These are phyloP conservation scores for Drosophila virilis DNA, from an alignment of 1,140 invertebrate genomes.

Conservation along the genomic window DNA sequence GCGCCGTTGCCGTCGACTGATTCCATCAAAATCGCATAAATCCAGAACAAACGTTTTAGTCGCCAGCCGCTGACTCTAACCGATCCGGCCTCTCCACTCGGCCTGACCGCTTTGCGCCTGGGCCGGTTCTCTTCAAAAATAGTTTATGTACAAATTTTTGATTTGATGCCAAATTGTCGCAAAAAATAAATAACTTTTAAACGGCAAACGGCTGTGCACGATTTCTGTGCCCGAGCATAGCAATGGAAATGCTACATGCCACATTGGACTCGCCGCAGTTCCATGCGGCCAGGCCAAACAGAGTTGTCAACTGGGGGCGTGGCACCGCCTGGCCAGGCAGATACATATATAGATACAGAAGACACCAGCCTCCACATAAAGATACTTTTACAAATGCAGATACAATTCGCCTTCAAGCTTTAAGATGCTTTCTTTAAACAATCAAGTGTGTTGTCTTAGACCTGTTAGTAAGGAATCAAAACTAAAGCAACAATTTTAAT, in stretches of 20 bases:
- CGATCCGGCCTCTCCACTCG: constrained; percentile 11
- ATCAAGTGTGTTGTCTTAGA: background rate
- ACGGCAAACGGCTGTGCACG: constrained; percentile 18
- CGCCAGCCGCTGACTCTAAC: constrained; percentile 56
- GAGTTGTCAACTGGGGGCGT: background rate
- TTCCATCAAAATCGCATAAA: constrained; percentile 81
- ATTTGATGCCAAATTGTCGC: constrained; percentile 80
- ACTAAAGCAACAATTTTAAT: constrained; percentile 3
- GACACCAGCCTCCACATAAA: too few relatives aligned
- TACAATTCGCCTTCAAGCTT: background rate
- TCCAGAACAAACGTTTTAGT: constrained; percentile 79
- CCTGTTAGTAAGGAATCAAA: constrained; percentile 4
- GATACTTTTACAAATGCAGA: background rate
- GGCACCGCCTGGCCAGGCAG: background rate
- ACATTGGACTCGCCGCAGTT: constrained; percentile 1
- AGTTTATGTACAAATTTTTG: constrained; percentile 80
- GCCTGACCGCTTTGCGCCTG: background rate
- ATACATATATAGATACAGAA: background rate
- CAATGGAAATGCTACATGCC: constrained; percentile 33
- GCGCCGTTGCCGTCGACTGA: constrained; percentile 63
- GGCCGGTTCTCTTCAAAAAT: constrained; percentile 63
- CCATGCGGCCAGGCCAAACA: background rate
- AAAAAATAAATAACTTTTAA: constrained; percentile 69
- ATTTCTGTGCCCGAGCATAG: background rate
- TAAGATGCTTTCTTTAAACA: background rate